These are phyloP conservation scores for Tokudaia muenninki DNA, from an alignment of 2,797 vertebrate species.

Conservation along the genomic window DNA sequence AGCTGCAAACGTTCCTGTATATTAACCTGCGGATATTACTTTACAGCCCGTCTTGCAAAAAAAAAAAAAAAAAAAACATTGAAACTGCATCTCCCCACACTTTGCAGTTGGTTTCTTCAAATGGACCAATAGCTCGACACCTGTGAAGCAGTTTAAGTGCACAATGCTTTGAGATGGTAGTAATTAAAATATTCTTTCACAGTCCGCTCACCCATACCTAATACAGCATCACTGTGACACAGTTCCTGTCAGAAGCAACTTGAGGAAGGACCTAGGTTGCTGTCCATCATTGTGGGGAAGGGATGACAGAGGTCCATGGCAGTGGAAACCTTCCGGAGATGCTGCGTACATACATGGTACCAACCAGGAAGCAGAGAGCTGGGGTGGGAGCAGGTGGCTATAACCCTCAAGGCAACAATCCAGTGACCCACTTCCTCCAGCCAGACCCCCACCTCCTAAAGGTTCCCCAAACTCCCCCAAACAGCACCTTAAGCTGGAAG, in stretches of 20 bases:
- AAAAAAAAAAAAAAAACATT: neutral
- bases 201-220: constrained; percentile 1
- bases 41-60: constrained; percentile 30
- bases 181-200: neutral
- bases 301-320: too few relatives aligned
- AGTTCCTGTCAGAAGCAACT: neutral
- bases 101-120: constrained; percentile 54
- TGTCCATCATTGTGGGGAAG: neutral
- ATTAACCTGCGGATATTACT: neutral
- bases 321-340: neutral
- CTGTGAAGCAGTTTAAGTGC: neutral
- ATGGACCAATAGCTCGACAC: constrained; percentile 40
- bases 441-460: too few relatives aligned
- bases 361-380: neutral
- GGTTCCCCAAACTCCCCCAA: neutral
- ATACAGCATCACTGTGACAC: neutral
- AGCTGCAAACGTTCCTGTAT: neutral
- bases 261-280: neutral
- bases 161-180: constrained; percentile 2
- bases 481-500: too few relatives aligned
- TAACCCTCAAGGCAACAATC: neutral
- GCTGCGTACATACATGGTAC: neutral
- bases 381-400: neutral
- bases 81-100: neutral
- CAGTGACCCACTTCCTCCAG: neutral